Conservation (phyloP, 1,140 invertebrate genomes). For the Pseudomyrmex flavicornis region DNA sequence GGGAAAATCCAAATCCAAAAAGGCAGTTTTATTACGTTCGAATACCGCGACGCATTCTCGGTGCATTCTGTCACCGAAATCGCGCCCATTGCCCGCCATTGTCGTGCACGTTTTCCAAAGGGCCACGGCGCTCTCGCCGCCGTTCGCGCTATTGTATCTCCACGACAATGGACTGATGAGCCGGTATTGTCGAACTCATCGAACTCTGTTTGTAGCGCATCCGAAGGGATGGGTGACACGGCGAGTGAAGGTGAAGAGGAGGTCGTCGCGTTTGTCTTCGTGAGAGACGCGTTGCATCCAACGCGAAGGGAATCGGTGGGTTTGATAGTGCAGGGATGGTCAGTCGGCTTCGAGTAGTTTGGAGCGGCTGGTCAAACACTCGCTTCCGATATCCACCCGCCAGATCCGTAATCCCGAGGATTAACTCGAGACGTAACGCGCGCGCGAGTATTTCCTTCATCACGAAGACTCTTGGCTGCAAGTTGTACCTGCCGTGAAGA, state of each 20-base stretch:
- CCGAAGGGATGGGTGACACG: constrained; percentile 26
- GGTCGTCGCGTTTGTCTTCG: neutral
- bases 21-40: neutral
- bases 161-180: constrained; percentile 76
- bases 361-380: constrained; percentile 8
- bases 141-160: constrained; percentile 66
- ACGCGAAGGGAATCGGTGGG: neutral
- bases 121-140: neutral
- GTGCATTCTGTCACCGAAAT: constrained; percentile 46
- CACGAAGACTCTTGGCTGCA: constrained; percentile 15
- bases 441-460: constrained; percentile 8
- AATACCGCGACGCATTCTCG: constrained; percentile 33
- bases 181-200: constrained; percentile 69
- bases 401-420: constrained; percentile 35
- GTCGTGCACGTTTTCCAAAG: constrained; percentile 67
- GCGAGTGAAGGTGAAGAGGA: constrained; percentile 3
- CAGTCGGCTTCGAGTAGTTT: constrained; percentile 7
- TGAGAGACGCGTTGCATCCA: constrained; percentile 2
- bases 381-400: neutral
- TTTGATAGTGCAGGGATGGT: neutral
- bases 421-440: constrained; percentile 16
- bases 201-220: constrained; percentile 64
- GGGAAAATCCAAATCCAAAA: constrained; percentile 17
- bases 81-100: constrained; percentile 58
- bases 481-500: neutral